phyloP scores from a whole-genome alignment of 2,113 vertebrate species.

The Muscicapa adusta region DNA sequence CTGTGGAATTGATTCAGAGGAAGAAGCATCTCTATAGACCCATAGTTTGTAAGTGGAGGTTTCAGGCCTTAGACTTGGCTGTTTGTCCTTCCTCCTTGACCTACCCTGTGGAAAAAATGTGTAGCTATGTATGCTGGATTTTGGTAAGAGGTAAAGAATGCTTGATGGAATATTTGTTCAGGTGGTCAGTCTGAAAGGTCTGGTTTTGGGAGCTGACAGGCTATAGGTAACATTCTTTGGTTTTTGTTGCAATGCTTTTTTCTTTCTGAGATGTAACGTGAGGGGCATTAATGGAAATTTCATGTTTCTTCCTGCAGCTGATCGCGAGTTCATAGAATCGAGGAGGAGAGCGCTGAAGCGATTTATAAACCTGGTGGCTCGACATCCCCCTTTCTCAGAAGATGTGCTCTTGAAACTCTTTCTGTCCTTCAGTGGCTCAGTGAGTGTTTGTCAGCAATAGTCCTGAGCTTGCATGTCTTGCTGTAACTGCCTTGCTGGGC shows the following conservation, averaged over 20 bases:
- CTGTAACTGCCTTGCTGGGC: not conserved
- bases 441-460: conserved; percentile 65
- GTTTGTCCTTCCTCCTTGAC: not conserved
- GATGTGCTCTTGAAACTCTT: conserved; percentile 90
- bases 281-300: not conserved
- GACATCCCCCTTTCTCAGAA: conserved; percentile 91
- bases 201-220: not conserved
- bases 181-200: not conserved
- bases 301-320: conserved; percentile 72
- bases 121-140: not conserved
- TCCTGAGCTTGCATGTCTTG: not conserved
- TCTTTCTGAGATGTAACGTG: not conserved
- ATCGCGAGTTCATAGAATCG: conserved; percentile 93
- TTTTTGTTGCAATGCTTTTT: not conserved
- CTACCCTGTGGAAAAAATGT: not conserved
- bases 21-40: not conserved
- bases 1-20: not conserved
- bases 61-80: not conserved
- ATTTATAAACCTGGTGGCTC: conserved; percentile 92
- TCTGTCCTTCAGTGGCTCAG: conserved; percentile 89
- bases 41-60: not conserved
- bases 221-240: not conserved
- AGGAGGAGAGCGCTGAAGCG: conserved; percentile 85
- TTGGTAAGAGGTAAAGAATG: not conserved
- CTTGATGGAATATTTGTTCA: not conserved